phyloP scores from a whole-genome alignment of 1,140 invertebrate genomes.

The Parapsyche elsis region DNA sequence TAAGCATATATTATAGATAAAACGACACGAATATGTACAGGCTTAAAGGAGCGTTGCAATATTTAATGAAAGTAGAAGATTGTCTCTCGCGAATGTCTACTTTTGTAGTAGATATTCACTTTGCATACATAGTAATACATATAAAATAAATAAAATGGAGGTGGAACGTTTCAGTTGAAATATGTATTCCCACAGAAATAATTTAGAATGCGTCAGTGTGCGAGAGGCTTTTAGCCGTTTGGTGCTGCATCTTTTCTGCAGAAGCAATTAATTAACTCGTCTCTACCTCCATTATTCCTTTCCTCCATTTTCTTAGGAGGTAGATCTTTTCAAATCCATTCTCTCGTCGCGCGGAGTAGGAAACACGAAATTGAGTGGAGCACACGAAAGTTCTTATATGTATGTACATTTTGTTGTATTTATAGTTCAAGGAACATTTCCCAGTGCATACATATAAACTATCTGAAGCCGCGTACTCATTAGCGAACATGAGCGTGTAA shows the following conservation, averaged over 20 bases:
- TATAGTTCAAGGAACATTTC: too few species aligned
- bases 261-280: slow-evolving; percentile 29
- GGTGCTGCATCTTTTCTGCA: slow-evolving; percentile 23
- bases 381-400: background rate
- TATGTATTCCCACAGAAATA: slow-evolving; percentile 1
- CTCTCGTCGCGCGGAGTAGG: background rate
- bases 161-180: slow-evolving; percentile 1
- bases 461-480: too few species aligned
- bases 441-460: too few species aligned
- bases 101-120: background rate
- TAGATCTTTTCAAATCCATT: slow-evolving; percentile 17
- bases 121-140: background rate
- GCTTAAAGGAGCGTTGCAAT: too few species aligned
- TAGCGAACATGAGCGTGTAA: too few species aligned
- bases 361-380: background rate
- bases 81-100: background rate
- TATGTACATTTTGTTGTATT: too few species aligned
- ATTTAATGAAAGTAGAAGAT: background rate
- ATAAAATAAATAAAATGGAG: background rate
- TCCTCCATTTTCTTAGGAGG: slow-evolving; percentile 1
- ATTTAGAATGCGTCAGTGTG: slow-evolving; percentile 1
- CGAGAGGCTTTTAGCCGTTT: slow-evolving; percentile 12
- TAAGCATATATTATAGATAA: too few species aligned
- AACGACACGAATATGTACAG: too few species aligned
- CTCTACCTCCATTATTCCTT: slow-evolving; percentile 2